Evolutionary conservation across 2,888 invertebrate species (phyloP), one percentile per base, ranked within the genome.

Genomic region (Periphyllus acericola): DNA sequence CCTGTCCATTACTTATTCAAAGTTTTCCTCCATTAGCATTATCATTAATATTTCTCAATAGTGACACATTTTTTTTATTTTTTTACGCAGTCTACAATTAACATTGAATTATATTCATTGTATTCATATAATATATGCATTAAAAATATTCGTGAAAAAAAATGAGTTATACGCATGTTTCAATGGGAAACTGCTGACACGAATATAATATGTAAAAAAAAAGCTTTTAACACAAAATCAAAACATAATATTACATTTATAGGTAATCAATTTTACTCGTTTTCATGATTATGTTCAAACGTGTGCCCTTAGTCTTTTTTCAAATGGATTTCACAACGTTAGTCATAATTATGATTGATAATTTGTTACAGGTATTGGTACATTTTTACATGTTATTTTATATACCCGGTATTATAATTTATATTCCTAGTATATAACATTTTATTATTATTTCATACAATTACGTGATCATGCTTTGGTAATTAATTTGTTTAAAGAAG

Each of bases 1-100:
- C 74, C 83, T 55, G n/a, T 9, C 34, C 55, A 55, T 55, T 74
- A 60, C 36, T 83, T 83, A 60, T 83, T 74, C 60, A 83, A 83
- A 83, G 74, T 83, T 55, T 74, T 60, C 6, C 36, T 74, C 72
- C 83, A 74, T 74, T 83, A 83, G 74, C 29, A 36, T 83, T 83
- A 55, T 83, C 52, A 72, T 72, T 83, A 71, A 71, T 71, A 71
- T 71, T 71, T 71, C 71, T 71, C 71, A 32, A 32, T 14, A 29
- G 29, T 71, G 71, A 71, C 32, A 17, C 21, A 25, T 71, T 71
- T 32, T 71, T 71, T 71, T 60, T 46, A 8, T 8, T 46, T 68
- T 68, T 11, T 29, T 32, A n/a, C 3, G 17, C 71, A 71, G 32
- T 32, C 32, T 14, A 40, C 25, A 74, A 36, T 74, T 74, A 74